Conservation (phyloP, 2,888 invertebrate species). For the Tryphoninae sp. region DNA sequence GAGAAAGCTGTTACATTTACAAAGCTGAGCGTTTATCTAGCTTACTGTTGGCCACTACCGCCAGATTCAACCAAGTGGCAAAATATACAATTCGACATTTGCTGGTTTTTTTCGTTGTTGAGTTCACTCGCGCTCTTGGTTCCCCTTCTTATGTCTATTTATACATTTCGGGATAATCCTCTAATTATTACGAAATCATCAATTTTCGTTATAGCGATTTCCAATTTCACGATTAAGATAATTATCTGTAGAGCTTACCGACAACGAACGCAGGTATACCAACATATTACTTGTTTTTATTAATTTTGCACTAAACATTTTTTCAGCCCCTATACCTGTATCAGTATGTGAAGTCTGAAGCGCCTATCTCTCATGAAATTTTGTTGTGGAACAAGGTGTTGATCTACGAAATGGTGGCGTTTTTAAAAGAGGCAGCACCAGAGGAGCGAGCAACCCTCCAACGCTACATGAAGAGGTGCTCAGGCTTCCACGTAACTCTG, state of each 20-base stretch:
- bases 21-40: slow-evolving; percentile 53
- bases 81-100: slow-evolving; percentile 50
- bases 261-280: slow-evolving; percentile 59
- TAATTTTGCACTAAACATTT: too few species aligned
- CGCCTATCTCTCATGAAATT: not conserved
- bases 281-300: too few species aligned
- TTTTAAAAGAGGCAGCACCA: slow-evolving; percentile 49
- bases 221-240: slow-evolving; percentile 63
- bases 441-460: slow-evolving; percentile 56
- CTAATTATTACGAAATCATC: slow-evolving; percentile 64
- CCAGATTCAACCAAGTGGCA: slow-evolving; percentile 20
- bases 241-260: slow-evolving; percentile 57
- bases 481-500: slow-evolving; percentile 53
- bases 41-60: slow-evolving; percentile 61
- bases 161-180: slow-evolving; percentile 36
- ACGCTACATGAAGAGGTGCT: slow-evolving; percentile 62
- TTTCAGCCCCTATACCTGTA: too few species aligned
- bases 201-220: slow-evolving; percentile 57
- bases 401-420: slow-evolving; percentile 60
- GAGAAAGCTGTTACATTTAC: slow-evolving; percentile 59
- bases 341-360: too few species aligned
- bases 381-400: slow-evolving; percentile 52
- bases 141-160: slow-evolving; percentile 48
- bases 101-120: slow-evolving; percentile 38
- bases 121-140: slow-evolving; percentile 33